Percentiles rank a stretch among this genome's conserved stretches.
Evolutionary conservation across 2,113 vertebrate genomes (phyloP).

Genomic region (Ciconia boyciana): DNA sequence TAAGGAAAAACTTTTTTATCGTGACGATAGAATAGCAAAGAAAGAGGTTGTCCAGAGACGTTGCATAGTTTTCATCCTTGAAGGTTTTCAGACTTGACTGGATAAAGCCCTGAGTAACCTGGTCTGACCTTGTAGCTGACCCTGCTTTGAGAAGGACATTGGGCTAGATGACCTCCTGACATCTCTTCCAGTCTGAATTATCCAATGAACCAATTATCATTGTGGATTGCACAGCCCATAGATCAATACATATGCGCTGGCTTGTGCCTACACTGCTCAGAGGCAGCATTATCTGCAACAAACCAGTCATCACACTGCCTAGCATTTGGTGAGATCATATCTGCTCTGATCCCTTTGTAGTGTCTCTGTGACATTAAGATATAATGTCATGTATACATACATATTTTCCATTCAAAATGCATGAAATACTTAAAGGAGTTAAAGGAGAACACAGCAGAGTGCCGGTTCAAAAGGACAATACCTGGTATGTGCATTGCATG

Average conservation of each 20-base stretch:
- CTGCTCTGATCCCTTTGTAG: neutral
- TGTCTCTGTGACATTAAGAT: neutral
- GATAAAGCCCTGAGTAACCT: neutral
- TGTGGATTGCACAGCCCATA: neutral
- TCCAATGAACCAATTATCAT: neutral
- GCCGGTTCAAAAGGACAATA: neutral
- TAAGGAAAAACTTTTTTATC: neutral
- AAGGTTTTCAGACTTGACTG: neutral
- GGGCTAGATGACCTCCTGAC: neutral
- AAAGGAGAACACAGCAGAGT: neutral
- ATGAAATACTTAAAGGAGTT: neutral
- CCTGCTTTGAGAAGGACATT: neutral
- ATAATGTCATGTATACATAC: neutral
- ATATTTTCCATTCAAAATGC: neutral
- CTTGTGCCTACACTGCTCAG: neutral
- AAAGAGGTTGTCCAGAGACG: neutral
- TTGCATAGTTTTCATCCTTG: neutral
- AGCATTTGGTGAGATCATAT: neutral
- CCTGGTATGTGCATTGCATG: no score
- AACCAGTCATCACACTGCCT: neutral
- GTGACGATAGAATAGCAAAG: neutral
- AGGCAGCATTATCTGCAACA: neutral
- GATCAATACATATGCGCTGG: neutral
- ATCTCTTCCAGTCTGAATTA: neutral
- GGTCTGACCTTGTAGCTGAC: neutral